phyloP scores from a whole-genome alignment of 2,797 vertebrate genomes.

The Corythornis leucogaster region DNA sequence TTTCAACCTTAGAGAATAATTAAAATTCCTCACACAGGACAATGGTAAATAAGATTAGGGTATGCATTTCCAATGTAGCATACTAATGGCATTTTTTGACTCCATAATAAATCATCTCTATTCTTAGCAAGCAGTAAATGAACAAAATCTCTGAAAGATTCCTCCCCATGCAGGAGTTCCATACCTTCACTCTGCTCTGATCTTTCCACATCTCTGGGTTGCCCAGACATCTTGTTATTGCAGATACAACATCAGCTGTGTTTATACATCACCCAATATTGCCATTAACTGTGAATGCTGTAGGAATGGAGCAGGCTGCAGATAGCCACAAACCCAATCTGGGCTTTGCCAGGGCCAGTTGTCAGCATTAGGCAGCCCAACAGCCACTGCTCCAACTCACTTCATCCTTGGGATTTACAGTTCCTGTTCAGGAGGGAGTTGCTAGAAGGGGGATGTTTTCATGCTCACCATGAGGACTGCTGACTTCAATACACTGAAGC shows the following conservation, averaged over 20 bases:
- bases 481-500: not conserved
- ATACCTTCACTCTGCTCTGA: not conserved
- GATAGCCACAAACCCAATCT: not conserved
- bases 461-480: fast-evolving
- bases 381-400: not conserved
- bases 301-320: not conserved
- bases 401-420: not conserved
- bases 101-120: not conserved
- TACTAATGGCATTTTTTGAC: not conserved
- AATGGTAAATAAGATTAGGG: constrained; percentile 28
- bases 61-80: not conserved
- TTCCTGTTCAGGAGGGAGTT: not conserved
- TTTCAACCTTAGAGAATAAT: constrained; percentile 20
- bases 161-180: not conserved
- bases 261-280: not conserved
- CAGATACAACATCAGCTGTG: not conserved
- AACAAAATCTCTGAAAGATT: not conserved
- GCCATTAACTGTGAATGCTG: not conserved
- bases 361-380: not conserved
- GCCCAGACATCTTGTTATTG: not conserved
- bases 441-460: not conserved
- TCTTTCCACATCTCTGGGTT: not conserved
- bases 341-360: not conserved
- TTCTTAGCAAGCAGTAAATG: not conserved
- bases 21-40: constrained; percentile 4